Percentiles rank a stretch among this genome's conserved stretches.
Evolutionary conservation across 2,888 invertebrate species (phyloP).

Genomic region (Copidosoma aretas): DNA sequence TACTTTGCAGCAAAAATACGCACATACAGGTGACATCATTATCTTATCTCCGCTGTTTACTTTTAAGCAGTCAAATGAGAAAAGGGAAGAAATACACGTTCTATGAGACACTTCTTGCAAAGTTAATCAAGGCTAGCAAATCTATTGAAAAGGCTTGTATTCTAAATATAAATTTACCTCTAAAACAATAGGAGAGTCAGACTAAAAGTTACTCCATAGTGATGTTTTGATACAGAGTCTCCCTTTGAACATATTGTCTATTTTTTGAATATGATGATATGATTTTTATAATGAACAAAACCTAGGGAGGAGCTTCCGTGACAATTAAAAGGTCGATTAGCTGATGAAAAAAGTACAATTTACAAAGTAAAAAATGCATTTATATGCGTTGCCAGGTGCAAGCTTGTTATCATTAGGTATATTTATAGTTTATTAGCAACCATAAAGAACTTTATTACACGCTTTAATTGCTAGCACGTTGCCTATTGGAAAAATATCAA

Average conservation of each 20-base stretch:
- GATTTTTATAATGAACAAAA: no score
- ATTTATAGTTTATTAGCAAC: constrained; percentile 59
- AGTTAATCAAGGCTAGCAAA: no score
- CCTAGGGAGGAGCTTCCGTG: constrained; percentile 7
- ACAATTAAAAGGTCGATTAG: constrained; percentile 12
- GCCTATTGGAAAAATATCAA: constrained; percentile 57
- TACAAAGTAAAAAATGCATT: constrained; percentile 29
- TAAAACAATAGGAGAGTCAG: constrained; percentile 12
- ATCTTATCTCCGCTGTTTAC: no score
- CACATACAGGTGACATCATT: no score
- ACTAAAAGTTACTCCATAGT: constrained; percentile 22
- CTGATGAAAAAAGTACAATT: constrained; percentile 18
- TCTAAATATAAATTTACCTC: constrained; percentile 21
- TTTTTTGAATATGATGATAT: no score
- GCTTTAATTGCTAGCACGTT: constrained; percentile 56
- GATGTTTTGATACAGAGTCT: no score
- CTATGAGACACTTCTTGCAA: no score
- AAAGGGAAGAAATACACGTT: no score
- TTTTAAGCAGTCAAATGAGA: no score
- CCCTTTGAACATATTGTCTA: no score
- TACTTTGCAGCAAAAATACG: background rate
- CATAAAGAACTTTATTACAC: constrained; percentile 56
- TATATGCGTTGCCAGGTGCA: constrained; percentile 15
- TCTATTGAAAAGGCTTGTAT: constrained; percentile 18
- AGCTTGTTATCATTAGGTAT: constrained; percentile 38